Evolutionary conservation across 2,797 vertebrate species (phyloP).

Genomic region (Pseudotriccus pelzelni): DNA sequence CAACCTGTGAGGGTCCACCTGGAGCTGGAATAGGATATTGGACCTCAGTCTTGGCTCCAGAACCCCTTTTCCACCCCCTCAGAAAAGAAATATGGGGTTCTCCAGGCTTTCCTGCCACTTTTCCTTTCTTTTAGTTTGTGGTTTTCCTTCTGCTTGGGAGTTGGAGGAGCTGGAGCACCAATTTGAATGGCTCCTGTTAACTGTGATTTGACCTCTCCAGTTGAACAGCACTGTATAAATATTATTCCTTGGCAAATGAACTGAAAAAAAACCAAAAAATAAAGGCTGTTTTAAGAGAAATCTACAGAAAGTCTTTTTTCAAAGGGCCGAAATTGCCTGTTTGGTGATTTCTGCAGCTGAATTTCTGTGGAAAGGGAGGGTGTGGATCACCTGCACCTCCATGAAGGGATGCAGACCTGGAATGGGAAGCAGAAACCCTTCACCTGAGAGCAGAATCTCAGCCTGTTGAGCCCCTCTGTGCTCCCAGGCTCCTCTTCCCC

Average conservation of each 20-base stretch:
- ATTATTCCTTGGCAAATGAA: not conserved
- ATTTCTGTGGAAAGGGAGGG: not conserved
- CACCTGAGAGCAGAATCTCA: rapidly evolving
- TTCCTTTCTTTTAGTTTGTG: not conserved
- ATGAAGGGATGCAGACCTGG: not conserved
- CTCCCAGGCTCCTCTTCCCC: not conserved
- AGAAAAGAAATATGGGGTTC: not conserved
- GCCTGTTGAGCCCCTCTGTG: not conserved
- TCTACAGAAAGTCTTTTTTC: not conserved
- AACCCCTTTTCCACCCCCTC: not conserved
- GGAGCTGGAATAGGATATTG: not conserved
- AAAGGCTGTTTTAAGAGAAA: not conserved
- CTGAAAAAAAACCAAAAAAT: no score
- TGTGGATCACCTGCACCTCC: not conserved
- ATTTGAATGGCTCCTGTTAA: not conserved
- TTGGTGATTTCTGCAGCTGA: not conserved
- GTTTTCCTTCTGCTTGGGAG: not conserved
- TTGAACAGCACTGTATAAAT: not conserved
- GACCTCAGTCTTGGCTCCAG: not conserved
- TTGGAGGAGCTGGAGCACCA: not conserved
- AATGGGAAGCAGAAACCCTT: not conserved
- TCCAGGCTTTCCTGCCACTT: not conserved
- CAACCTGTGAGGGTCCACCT: not conserved
- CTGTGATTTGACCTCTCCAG: not conserved
- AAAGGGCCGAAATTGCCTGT: not conserved